A percentile compares a stretch with the other conserved stretches of the same genome.
phyloP scores from a whole-genome alignment of 2,888 invertebrate species.

The Hartigia nigra region DNA sequence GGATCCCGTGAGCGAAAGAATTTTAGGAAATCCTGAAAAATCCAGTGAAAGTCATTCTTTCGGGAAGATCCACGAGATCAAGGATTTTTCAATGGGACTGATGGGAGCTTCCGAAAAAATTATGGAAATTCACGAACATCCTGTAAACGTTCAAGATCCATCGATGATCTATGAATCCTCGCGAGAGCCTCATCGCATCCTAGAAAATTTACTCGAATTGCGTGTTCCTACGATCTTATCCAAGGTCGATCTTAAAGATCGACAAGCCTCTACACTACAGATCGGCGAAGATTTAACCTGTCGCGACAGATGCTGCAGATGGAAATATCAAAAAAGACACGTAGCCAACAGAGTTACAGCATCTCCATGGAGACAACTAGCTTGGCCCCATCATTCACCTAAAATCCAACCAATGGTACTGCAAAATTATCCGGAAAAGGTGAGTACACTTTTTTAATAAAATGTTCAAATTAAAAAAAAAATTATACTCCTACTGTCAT shows the following conservation, averaged over 20 bases:
- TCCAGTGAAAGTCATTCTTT: not conserved
- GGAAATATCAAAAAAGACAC: conserved; percentile 41
- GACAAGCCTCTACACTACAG: not conserved
- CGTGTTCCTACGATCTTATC: not conserved
- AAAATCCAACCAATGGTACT: conserved; percentile 41
- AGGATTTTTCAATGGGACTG: not conserved
- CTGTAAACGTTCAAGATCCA: not conserved
- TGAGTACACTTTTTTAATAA: not conserved
- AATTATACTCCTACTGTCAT: not conserved
- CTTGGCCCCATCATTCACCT: conserved; percentile 59
- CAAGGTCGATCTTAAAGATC: not conserved
- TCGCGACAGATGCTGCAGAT: conserved; percentile 36
- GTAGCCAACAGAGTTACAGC: conserved; percentile 60
- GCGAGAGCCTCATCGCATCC: not conserved
- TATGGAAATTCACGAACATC: not conserved
- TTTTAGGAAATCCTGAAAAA: not conserved
- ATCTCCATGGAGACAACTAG: conserved; percentile 59
- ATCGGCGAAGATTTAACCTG: conserved; percentile 42
- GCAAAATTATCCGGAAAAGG: conserved; percentile 4
- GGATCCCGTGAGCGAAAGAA: not conserved
- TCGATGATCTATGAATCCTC: not conserved
- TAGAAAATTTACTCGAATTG: not conserved
- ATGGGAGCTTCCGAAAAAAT: not conserved
- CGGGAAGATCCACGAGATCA: not conserved
- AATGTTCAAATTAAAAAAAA: not conserved